phyloP scores from a whole-genome alignment of 2,888 invertebrate species.

The Anaspis maculata region DNA sequence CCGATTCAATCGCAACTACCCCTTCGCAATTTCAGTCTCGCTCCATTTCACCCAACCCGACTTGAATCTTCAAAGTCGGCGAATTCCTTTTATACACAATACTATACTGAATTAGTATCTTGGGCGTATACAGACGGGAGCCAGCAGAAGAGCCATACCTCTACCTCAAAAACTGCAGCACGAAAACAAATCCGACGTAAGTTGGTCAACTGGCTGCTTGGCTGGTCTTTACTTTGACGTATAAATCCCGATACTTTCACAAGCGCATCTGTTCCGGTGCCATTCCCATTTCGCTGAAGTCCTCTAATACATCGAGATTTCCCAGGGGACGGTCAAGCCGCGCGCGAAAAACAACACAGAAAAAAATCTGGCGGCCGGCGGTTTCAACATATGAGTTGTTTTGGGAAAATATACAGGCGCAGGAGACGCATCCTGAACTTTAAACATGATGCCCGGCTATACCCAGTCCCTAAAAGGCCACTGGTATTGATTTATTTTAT shows the following conservation, averaged over 20 bases:
- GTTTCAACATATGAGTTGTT: constrained; percentile 26
- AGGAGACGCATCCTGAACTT: constrained; percentile 4
- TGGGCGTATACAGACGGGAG: too few relatives aligned
- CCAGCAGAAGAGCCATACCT: too few relatives aligned
- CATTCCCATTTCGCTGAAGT: constrained; percentile 23
- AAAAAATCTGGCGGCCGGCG: too few relatives aligned
- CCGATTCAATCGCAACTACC: too few relatives aligned
- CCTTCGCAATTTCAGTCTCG: too few relatives aligned
- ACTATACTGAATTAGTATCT: too few relatives aligned
- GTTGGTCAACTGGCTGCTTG: constrained; percentile 14
- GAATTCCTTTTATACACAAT: too few relatives aligned
- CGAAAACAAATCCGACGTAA: constrained; percentile 10
- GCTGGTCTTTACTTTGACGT: constrained; percentile 15
- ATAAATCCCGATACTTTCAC: constrained; percentile 26
- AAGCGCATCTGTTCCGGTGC: constrained; percentile 28
- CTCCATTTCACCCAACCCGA: too few relatives aligned
- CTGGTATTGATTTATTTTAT: too few relatives aligned
- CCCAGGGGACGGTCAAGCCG: constrained; percentile 29
- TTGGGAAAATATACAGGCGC: constrained; percentile 13
- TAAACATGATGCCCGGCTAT: too few relatives aligned
- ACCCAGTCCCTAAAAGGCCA: constrained; percentile 7
- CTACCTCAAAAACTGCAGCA: too few relatives aligned
- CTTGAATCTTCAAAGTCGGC: too few relatives aligned
- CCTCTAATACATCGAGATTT: constrained; percentile 34
- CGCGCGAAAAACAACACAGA: constrained; percentile 29